A percentile compares a stretch with the other conserved stretches of the same genome.
Evolutionary conservation across 2,888 invertebrate genomes (phyloP).

Genomic region (Orthosia cruda): DNA sequence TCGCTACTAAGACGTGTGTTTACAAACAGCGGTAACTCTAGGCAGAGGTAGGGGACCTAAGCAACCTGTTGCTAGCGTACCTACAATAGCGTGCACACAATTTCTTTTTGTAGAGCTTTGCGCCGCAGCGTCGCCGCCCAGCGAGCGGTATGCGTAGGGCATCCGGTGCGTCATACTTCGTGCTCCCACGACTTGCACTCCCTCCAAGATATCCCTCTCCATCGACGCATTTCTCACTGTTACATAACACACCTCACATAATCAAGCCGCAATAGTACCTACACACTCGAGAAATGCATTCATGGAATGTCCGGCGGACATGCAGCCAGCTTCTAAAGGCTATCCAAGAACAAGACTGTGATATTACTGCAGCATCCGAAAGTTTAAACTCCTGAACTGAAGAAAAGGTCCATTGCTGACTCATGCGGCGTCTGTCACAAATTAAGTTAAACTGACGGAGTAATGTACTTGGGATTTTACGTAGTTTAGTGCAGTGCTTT

Average conservation of each 20-base stretch:
- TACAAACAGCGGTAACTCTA: conserved; percentile 28
- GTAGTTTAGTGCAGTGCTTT: not conserved
- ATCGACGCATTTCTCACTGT: conserved; percentile 45
- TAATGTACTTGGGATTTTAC: conserved; percentile 47
- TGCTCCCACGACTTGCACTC: conserved; percentile 68
- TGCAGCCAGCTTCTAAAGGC: conserved; percentile 48
- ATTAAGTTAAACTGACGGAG: conserved; percentile 16
- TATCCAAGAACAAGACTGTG: conserved; percentile 38
- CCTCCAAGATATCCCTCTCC: conserved; percentile 50
- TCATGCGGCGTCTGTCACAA: not conserved
- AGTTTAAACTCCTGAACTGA: conserved; percentile 4
- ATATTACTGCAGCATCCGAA: conserved; percentile 23
- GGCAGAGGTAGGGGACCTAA: conserved; percentile 30
- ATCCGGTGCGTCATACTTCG: conserved; percentile 72
- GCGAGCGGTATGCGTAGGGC: conserved; percentile 63
- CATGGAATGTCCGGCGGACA: conserved; percentile 78
- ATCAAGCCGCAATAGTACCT: conserved; percentile 46
- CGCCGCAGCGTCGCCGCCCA: conserved; percentile 45
- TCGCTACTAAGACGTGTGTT: conserved; percentile 17
- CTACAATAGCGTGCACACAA: conserved; percentile 11
- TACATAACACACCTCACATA: conserved; percentile 4
- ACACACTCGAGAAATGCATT: conserved; percentile 61
- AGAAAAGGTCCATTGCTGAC: conserved; percentile 58
- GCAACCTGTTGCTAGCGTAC: conserved; percentile 37
- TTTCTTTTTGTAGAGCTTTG: conserved; percentile 53